phyloP scores from a whole-genome alignment of 2,113 vertebrate genomes.

The Stercorarius parasiticus region DNA sequence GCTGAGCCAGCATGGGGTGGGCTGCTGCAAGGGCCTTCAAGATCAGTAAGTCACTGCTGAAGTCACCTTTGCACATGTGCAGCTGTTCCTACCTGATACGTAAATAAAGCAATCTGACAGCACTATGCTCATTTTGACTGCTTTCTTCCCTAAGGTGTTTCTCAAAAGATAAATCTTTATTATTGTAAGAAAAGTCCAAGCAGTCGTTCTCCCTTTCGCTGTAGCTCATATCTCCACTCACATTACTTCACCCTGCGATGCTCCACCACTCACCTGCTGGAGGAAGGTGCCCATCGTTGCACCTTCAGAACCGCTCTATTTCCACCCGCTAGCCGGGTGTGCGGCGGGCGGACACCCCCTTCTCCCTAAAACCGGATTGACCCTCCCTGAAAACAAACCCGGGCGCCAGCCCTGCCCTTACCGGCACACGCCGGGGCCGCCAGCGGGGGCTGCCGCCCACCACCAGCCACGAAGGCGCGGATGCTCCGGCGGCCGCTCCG shows the following conservation, averaged over 20 bases:
- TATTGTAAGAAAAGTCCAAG: not conserved
- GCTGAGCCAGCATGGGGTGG: too few species aligned
- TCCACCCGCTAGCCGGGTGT: fast-evolving
- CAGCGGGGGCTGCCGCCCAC: not conserved
- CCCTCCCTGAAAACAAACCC: too few species aligned
- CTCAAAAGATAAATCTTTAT: not conserved
- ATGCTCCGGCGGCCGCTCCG: too few species aligned
- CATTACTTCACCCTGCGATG: fast-evolving
- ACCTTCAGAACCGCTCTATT: not conserved
- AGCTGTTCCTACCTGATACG: not conserved
- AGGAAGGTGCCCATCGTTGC: fast-evolving
- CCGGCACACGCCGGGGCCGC: not conserved
- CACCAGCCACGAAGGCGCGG: not conserved
- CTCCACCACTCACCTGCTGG: fast-evolving
- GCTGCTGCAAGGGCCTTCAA: too few species aligned
- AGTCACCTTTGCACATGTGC: not conserved
- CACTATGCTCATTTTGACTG: not conserved
- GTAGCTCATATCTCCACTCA: fast-evolving
- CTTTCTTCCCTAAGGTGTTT: not conserved
- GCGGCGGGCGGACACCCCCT: not conserved
- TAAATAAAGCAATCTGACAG: not conserved
- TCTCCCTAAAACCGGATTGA: not conserved
- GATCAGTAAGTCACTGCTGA: not conserved
- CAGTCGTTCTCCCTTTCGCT: not conserved
- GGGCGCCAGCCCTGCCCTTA: too few species aligned